These are phyloP conservation scores for Gopherus flavomarginatus DNA, from an alignment of 2,113 vertebrate species.

Conservation along the genomic window DNA sequence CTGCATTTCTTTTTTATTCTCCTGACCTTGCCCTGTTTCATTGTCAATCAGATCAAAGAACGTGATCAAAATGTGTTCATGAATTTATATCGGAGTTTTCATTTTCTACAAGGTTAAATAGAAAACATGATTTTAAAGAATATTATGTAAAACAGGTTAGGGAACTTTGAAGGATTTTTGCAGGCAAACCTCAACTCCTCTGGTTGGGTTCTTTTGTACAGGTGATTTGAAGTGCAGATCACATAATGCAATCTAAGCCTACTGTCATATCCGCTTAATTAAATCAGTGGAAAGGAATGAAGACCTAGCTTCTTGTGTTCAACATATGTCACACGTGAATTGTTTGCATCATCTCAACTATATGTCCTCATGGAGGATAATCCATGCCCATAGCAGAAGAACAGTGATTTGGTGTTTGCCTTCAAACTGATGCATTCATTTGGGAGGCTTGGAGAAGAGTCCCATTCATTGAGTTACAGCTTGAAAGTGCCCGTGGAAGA, in stretches of 20 bases:
- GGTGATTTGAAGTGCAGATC: not conserved
- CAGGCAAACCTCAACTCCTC: not conserved
- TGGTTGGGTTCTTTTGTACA: not conserved
- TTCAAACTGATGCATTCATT: not conserved
- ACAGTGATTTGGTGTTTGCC: not conserved
- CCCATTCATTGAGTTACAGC: not conserved
- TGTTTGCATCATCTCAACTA: not conserved
- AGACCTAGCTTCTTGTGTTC: not conserved
- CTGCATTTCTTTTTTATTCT: not conserved
- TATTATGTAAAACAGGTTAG: not conserved
- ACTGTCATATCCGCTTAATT: not conserved
- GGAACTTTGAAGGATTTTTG: not conserved
- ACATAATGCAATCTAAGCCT: not conserved
- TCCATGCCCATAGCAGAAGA: not conserved
- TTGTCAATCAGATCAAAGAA: not conserved
- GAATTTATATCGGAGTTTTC: not conserved
- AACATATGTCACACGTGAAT: not conserved
- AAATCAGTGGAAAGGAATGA: not conserved
- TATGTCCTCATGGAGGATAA: not conserved
- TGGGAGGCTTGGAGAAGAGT: not conserved
- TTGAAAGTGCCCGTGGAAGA: not conserved
- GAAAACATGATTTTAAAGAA: not conserved
- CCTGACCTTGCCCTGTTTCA: not conserved
- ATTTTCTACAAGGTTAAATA: not conserved
- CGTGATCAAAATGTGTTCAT: not conserved